A percentile compares a stretch with the other conserved stretches of the same genome.
phyloP scores from a whole-genome alignment of 1,140 invertebrate genomes.

The Eulimnadia texana region DNA sequence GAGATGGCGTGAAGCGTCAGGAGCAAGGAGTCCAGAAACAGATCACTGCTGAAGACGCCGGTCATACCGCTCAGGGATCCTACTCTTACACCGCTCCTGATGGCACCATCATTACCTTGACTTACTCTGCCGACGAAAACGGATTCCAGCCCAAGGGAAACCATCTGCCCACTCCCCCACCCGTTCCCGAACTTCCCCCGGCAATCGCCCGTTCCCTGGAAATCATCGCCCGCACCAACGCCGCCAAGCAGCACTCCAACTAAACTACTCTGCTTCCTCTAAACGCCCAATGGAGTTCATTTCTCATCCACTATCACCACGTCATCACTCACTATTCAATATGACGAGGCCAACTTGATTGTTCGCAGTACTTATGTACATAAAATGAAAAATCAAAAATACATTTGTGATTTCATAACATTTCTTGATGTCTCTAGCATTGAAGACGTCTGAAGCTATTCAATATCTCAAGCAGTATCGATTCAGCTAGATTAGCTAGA shows the following conservation, averaged over 20 bases:
- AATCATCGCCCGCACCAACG: constrained; percentile 11
- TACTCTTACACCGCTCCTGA: constrained; percentile 35
- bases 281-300: not conserved
- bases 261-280: not conserved
- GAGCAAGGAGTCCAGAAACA: constrained; percentile 36
- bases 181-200: constrained; percentile 31
- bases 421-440: too few species aligned
- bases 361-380: too few species aligned
- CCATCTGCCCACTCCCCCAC: constrained; percentile 50
- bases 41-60: constrained; percentile 32
- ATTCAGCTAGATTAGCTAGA: too few species aligned
- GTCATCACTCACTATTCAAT: too few species aligned
- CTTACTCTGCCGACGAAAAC: constrained; percentile 47
- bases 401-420: too few species aligned
- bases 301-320: too few species aligned
- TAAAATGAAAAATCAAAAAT: too few species aligned
- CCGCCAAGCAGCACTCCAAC: too few species aligned
- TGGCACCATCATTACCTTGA: constrained; percentile 26
- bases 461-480: too few species aligned
- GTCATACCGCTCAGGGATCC: constrained; percentile 41
- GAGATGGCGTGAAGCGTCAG: constrained; percentile 38
- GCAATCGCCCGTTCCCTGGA: constrained; percentile 9
- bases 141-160: constrained; percentile 44
- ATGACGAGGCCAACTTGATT: too few species aligned
- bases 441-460: too few species aligned